Base-by-base conservation (phyloP, 2,888 invertebrate genomes). In the Stomorhina lunata region DNA sequence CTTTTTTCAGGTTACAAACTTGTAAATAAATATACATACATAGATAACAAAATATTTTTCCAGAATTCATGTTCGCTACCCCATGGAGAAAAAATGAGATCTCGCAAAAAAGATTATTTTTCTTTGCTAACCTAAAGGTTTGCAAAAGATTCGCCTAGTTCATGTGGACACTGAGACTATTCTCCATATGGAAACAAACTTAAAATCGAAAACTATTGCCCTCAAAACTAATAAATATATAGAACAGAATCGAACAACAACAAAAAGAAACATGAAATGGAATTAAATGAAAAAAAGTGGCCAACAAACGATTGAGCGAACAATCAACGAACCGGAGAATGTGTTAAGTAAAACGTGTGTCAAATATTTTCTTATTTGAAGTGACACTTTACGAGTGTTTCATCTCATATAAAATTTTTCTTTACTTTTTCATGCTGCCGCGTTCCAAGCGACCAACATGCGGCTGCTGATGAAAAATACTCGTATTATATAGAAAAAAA, bases 371-470 rank as follows among this genome's bases (percentile, higher is more conserved):
- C 71, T 76, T 82, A 82, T 79, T 82, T 82, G 82, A 82, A 82
- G 82, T 79, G 82, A 82, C 82, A 82, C 79, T 79, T 82, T 79
- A 82, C 82, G 82, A 82, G 82, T 82, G 82, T 82, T 82, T 82
- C 82, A 79, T 82, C 82, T 82, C 76, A 75, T 65, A 78, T 48
- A 69, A 50, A 71, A 59, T 69, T 34, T 73, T 50, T 43, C 55
- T 63, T 55, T 66, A 57, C 63, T 76, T 34, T 59, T 72, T 45
- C 53, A 59, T 9, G 20, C 76, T 40, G 66, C 79, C 79, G 79
- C 79, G 17, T 57, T 66, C 29, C 48, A 20, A 50, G 40, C 69
- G 34, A 59, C 22, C 43, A 37, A 17, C 4, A 25, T 20, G 4
- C 12, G 22, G 40, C 5, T 63, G 27, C 25, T 50, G n/a, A 50